Base-by-base conservation (phyloP, 2,113 vertebrate species). In the Thinocorus orbignyianus region DNA sequence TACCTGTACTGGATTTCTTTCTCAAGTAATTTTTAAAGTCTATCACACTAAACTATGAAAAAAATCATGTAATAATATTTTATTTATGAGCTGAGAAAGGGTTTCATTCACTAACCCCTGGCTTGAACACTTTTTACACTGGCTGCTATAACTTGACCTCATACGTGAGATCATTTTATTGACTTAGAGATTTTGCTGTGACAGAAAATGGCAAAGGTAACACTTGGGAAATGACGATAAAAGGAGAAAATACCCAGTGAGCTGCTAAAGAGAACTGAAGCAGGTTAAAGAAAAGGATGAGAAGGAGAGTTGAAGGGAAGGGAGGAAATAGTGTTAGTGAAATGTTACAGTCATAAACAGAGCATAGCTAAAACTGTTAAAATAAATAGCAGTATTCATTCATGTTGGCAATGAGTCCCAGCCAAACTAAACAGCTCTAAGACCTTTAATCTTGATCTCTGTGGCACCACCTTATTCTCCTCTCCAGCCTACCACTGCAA, bases 381-480 rank as follows among this genome's bases (percentile, higher is more conserved):
- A 93, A 95, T 79, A 93, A 94, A 94, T 88, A 86, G 60, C 54
- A 91, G 68, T 26, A 62, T 68, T 39, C 44, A 79, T 85, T 86
- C 89, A 64, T 92, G 58, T 33, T 85, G 69, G 42, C 84, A 92
- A 41, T 88, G 85, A 93, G 86, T 68, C 70, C 20, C 18, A 85
- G 79, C 46, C 54, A 95, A 96, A 60, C 78, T 30, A 95, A 96
- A 93, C 65, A 91, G 39, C 51, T 64, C 41, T 41, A 57, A 52
- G 44, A 16, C 49, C 55, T 95, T 73, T 93, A 77, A 73, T 95
- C 70, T 71, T 46, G n/a, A 61, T 31, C 74, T 88, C 77, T 42
- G 39, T 82, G 49, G 44, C 55, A 65, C 35, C 49, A 91, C 28
- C 61, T 85, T 83, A 46, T 88, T 94, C 54, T 95, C 35, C 24